Base-by-base conservation (phyloP, 2,888 invertebrate genomes). In the Polia nebulosa region DNA sequence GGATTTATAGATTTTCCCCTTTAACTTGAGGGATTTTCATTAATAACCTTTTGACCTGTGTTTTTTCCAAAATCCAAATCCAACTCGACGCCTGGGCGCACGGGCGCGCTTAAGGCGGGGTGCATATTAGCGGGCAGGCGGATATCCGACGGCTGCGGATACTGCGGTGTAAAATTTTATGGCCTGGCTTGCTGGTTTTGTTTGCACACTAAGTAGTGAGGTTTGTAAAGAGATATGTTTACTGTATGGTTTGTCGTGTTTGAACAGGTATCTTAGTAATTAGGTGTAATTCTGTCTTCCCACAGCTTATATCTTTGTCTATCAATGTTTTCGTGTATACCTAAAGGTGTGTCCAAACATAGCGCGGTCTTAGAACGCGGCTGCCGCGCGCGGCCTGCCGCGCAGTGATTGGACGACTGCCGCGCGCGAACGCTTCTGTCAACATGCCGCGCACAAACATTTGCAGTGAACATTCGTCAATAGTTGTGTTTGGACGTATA, bases 161-260 rank as follows among this genome's bases (percentile, higher is more conserved):
- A 75, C 45, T 25, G 51, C n/a, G 36, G 13, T 9, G 41, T 75
- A 56, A 56, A 27, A 59, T 68, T 52, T 52, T 49, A 62, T 74
- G 52, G n/a, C 17, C 47, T 29, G 34, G 29, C 44, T 61, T 45
- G 34, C 25, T 17, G 51, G 32, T 47, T 64, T 52, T 68, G 69
- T 79, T 75, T 68, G 55, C 39, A 74, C 65, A 52, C 11, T 60
- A 45, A 56, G 64, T 72, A 36, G 59, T 56, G 34, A 45, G 36
- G 44, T 44, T 44, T 57, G 34, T n/a, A 39, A 34, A 61, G 27
- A 27, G 17, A 34, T 15, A n/a, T 20, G 51, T n/a, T 49, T 25
- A 53, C 7, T 44, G 20, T 32, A 29, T 6, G 29, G 11, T 22
- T 22, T 22, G 22, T 22, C 17, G 6, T 3, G 11, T 17, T 51